A percentile compares a stretch with the other conserved stretches of the same genome.
These are phyloP conservation scores for Drosophila pachea DNA, from an alignment of 1,140 invertebrate genomes.

Conservation along the genomic window DNA sequence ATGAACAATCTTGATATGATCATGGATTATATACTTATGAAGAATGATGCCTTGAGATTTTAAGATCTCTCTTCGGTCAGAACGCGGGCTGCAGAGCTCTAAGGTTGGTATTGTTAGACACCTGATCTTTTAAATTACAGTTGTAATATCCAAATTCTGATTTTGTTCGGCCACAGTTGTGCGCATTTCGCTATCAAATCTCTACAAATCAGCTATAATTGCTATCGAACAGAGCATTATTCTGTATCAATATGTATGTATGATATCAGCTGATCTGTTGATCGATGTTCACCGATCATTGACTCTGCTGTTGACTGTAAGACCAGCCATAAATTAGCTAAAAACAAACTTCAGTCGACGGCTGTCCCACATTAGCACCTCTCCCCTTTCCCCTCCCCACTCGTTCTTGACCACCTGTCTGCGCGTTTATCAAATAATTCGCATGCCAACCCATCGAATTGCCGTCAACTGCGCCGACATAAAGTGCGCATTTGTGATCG, in stretches of 20 bases:
- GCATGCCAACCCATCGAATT: conserved; percentile 62
- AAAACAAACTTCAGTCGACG: conserved; percentile 10
- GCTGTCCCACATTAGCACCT: conserved; percentile 1
- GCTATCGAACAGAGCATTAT: not conserved
- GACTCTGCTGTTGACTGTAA: conserved; percentile 28
- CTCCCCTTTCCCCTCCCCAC: not conserved
- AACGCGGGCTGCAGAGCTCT: no score
- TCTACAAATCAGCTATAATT: conserved; percentile 13
- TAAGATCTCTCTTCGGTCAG: no score
- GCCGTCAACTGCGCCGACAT: conserved; percentile 62
- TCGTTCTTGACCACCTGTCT: conserved; percentile 9
- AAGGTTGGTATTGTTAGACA: no score
- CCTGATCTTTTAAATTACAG: not conserved
- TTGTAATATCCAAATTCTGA: conserved; percentile 22
- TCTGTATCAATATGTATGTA: not conserved
- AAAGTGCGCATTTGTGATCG: conserved; percentile 72
- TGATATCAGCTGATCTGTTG: conserved; percentile 29
- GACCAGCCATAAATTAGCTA: conserved; percentile 41
- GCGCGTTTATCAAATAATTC: conserved; percentile 59
- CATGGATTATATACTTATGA: no score
- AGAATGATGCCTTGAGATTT: no score
- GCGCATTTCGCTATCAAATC: conserved; percentile 1
- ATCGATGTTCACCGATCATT: conserved; percentile 23
- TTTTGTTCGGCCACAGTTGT: not conserved
- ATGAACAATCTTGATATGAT: no score